Percentiles rank a stretch among this genome's conserved stretches.
phyloP scores from a whole-genome alignment of 2,797 vertebrate genomes.

The Phylloscopus collybita region DNA sequence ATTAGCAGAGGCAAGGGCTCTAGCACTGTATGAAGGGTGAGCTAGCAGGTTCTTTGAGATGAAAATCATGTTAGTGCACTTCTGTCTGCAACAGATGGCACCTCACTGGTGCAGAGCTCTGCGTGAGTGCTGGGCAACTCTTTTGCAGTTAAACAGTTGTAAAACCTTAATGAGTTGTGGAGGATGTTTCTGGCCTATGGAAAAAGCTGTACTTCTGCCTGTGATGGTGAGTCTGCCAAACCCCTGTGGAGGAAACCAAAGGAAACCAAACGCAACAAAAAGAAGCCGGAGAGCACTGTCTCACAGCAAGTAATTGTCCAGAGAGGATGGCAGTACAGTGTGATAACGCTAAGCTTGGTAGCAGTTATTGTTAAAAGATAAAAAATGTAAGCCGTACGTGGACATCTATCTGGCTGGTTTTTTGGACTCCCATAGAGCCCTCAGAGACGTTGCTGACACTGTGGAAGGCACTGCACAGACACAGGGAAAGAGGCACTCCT shows the following conservation, averaged over 20 bases:
- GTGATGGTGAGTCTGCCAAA: not conserved
- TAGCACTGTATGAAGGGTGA: not conserved
- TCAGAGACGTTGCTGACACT: not conserved
- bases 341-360: not conserved
- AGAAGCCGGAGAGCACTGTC: not conserved
- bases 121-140: not conserved
- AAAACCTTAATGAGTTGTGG: not conserved
- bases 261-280: not conserved
- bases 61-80: not conserved
- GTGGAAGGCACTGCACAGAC: not conserved
- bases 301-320: not conserved
- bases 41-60: not conserved
- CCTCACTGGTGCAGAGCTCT: not conserved
- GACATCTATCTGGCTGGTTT: not conserved
- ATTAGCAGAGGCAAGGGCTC: not conserved
- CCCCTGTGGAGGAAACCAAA: not conserved
- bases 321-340: not conserved
- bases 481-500: not conserved
- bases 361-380: not conserved
- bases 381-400: not conserved
- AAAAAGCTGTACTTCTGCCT: not conserved
- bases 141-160: not conserved
- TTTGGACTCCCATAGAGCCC: not conserved
- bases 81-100: not conserved
- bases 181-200: not conserved